phyloP scores from a whole-genome alignment of 2,113 vertebrate genomes.

The Paralichthys olivaceus region DNA sequence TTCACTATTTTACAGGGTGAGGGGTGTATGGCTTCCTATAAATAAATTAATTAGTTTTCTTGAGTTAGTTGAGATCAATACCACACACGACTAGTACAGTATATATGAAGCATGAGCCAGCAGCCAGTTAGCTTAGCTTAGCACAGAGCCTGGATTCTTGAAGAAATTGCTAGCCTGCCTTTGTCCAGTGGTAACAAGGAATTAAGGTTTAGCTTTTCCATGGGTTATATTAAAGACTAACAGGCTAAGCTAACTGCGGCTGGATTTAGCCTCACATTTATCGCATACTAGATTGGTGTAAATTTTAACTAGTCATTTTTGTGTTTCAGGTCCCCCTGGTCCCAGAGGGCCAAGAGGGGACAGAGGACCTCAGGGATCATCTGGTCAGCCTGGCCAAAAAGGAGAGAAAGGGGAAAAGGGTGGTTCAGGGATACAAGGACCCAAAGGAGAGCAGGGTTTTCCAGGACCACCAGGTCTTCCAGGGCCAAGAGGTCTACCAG shows the following conservation, averaged over 20 bases:
- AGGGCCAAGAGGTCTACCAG: slow-evolving; percentile 90
- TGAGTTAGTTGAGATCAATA: too few species aligned
- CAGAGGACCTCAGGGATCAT: slow-evolving; percentile 87
- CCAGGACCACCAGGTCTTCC: slow-evolving; percentile 86
- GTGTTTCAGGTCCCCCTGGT: slow-evolving; percentile 92
- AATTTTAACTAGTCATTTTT: slow-evolving; percentile 27
- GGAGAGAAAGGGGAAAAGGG: slow-evolving; percentile 95
- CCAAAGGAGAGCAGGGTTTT: slow-evolving; percentile 88
- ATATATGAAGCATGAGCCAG: too few species aligned
- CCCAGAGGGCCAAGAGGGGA: slow-evolving; percentile 94
- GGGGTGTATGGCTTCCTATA: slow-evolving; percentile 12
- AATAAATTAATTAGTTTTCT: background rate
- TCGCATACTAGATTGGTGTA: background rate
- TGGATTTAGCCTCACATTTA: too few species aligned
- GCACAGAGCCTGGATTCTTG: background rate
- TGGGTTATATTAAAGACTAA: background rate
- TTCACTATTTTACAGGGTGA: slow-evolving; percentile 96
- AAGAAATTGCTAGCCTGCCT: background rate
- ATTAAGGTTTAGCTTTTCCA: too few species aligned
- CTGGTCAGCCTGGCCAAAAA: slow-evolving; percentile 88
- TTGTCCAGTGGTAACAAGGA: background rate
- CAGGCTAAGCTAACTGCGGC: background rate
- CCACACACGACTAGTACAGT: too few species aligned
- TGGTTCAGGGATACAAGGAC: slow-evolving; percentile 85
- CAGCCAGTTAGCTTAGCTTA: background rate